Evolutionary conservation across 2,113 vertebrate species (phyloP).

Genomic region (Pseudorasbora parva): DNA sequence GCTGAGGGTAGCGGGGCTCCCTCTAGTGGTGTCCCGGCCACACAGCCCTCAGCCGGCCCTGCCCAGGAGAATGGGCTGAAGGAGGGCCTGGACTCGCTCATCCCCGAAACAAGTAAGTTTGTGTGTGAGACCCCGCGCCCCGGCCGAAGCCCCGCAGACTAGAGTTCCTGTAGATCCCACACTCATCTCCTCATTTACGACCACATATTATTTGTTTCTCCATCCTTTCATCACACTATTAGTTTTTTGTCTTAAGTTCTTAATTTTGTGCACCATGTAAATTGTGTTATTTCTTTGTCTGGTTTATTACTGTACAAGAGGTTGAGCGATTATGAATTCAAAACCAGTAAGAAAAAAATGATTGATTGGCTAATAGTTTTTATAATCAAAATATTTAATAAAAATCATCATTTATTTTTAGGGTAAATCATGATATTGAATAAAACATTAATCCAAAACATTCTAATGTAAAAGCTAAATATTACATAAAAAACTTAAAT

Average conservation of each 20-base stretch:
- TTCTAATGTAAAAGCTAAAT: not conserved
- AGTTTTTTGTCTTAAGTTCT: not conserved
- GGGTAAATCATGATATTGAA: not conserved
- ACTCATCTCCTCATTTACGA: not conserved
- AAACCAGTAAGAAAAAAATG: not conserved
- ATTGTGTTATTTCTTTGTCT: not conserved
- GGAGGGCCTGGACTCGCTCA: conserved; percentile 84
- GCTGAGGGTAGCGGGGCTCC: conserved; percentile 73
- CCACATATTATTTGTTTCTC: not conserved
- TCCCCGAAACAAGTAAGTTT: conserved; percentile 97
- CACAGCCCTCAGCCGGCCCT: conserved; percentile 66
- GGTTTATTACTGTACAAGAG: not conserved
- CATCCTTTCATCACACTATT: not conserved
- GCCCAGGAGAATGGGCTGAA: conserved; percentile 84
- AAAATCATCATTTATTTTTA: not conserved
- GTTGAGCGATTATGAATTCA: not conserved
- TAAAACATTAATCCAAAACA: not conserved
- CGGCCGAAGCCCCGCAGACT: not conserved
- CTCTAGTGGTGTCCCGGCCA: conserved; percentile 69
- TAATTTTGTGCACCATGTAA: not conserved
- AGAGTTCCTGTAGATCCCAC: not conserved
- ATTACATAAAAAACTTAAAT: too few species aligned
- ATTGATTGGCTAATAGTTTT: not conserved
- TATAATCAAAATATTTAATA: not conserved
- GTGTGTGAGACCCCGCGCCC: conserved; percentile 20